Evolutionary conservation across 2,113 vertebrate genomes (phyloP).

Genomic region (Hoplias malabaricus): DNA sequence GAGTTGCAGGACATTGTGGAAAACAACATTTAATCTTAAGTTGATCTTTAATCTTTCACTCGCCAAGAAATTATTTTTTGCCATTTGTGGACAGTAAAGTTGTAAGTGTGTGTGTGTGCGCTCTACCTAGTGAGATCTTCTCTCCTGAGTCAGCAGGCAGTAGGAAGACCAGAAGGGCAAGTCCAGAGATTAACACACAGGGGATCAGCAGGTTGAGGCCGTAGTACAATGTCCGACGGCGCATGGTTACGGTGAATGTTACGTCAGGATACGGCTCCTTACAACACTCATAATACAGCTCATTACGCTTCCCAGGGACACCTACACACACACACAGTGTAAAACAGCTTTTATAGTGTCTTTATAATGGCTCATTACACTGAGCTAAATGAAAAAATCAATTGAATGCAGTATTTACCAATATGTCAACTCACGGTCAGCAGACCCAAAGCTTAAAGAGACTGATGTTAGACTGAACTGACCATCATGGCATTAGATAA

Average conservation of each 20-base stretch:
- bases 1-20: too few species aligned
- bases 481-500: too few species aligned
- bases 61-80: too few species aligned
- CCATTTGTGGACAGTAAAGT: too few species aligned
- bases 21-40: too few species aligned
- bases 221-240: conserved; percentile 85
- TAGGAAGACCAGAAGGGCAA: conserved; percentile 87
- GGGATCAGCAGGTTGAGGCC: conserved; percentile 89
- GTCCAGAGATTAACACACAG: conserved; percentile 86
- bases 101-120: neutral
- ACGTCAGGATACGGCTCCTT: conserved; percentile 91
- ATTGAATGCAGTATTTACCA: neutral
- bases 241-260: conserved; percentile 88
- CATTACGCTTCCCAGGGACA: conserved; percentile 85
- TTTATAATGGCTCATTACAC: neutral
- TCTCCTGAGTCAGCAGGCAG: conserved; percentile 90
- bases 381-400: neutral
- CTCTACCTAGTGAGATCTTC: conserved; percentile 81
- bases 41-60: too few species aligned
- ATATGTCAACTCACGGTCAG: neutral
- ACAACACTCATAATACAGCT: conserved; percentile 88
- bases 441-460: too few species aligned
- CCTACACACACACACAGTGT: conserved; percentile 59
- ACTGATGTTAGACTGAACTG: too few species aligned
- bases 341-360: neutral